These are phyloP conservation scores for Prionailurus viverrinus DNA, from an alignment of 2,113 vertebrate species.

Conservation along the genomic window DNA sequence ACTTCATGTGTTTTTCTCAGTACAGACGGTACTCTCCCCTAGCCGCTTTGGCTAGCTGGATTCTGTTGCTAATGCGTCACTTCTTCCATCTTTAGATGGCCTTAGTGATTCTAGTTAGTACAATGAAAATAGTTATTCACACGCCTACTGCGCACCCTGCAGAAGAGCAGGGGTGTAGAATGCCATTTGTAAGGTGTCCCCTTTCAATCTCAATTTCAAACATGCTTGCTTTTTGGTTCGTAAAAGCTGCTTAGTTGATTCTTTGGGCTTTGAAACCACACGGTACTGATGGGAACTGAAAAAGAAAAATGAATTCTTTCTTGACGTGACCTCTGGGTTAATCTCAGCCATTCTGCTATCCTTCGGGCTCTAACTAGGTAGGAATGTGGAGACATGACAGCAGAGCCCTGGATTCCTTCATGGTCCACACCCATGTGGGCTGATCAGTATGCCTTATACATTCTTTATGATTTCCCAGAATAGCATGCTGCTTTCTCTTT, in stretches of 20 bases:
- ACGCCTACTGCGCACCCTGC: background rate
- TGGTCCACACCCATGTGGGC: background rate
- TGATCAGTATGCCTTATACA: background rate
- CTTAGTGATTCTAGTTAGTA: background rate
- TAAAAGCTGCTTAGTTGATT: background rate
- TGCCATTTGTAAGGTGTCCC: background rate
- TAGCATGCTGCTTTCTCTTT: background rate
- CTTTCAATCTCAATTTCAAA: background rate
- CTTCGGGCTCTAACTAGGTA: background rate
- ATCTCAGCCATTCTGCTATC: background rate
- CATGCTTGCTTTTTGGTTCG: background rate
- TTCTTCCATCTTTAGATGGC: background rate
- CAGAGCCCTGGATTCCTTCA: background rate
- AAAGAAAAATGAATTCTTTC: constrained; percentile 1
- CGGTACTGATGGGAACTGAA: background rate
- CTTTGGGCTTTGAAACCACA: background rate
- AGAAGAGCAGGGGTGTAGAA: background rate
- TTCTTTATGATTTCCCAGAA: background rate
- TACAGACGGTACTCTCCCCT: background rate
- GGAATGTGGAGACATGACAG: background rate
- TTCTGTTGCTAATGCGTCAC: background rate
- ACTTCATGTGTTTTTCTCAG: background rate
- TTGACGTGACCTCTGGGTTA: constrained; percentile 11
- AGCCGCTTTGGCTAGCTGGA: background rate
- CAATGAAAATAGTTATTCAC: background rate